Percentiles rank a stretch among this genome's conserved stretches.
These are phyloP conservation scores for Nesometra sesokonis DNA, from an alignment of 35 echinoderm and acorn worm genomes.

Conservation along the genomic window DNA sequence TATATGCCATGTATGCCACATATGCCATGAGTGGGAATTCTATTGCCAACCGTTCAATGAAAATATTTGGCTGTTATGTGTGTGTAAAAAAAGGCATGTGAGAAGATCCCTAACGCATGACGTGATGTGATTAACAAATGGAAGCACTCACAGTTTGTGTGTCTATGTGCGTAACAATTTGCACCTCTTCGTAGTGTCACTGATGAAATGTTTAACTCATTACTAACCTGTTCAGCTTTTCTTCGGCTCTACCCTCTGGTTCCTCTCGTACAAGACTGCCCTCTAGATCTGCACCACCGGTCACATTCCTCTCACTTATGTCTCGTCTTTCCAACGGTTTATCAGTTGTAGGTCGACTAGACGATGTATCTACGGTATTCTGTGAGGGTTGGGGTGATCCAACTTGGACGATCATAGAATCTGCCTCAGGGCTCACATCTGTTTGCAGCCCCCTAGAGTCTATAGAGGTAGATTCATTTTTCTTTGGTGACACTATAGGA, in stretches of 20 bases:
- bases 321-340: background rate
- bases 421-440: slow-evolving; percentile 13
- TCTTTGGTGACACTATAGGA: slow-evolving; percentile 42
- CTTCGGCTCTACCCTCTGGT: background rate
- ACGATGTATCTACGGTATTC: background rate
- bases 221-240: background rate
- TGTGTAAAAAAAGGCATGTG: no score
- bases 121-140: no score
- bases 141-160: no score
- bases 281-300: background rate
- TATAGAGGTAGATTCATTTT: background rate
- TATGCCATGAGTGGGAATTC: no score
- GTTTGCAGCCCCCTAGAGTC: background rate
- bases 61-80: no score
- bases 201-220: no score
- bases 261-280: background rate
- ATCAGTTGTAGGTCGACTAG: background rate
- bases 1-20: no score
- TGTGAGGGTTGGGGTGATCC: background rate
- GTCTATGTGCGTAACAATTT: no score
- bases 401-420: background rate
- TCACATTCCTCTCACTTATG: background rate
- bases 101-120: no score
- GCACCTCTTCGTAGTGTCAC: no score
- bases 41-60: no score